A percentile compares a stretch with the other conserved stretches of the same genome.
These are phyloP conservation scores for Cremastinae sp. DNA, from an alignment of 2,888 invertebrate genomes.

Conservation along the genomic window DNA sequence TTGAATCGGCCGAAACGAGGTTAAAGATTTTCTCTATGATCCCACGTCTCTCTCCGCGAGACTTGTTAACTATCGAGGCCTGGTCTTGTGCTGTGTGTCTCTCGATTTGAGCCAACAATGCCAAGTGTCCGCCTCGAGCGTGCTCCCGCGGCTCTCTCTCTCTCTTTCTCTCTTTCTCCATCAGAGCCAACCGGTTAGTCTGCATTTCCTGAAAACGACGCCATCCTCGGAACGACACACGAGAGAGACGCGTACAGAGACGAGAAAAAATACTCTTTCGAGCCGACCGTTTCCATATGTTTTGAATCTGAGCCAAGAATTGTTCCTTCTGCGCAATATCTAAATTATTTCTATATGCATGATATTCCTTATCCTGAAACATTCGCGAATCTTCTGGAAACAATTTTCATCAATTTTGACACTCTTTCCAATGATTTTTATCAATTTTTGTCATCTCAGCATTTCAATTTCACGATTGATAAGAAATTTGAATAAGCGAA, in stretches of 20 bases:
- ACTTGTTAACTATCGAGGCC: background rate
- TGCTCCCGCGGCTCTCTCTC: no score
- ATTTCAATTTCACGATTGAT: no score
- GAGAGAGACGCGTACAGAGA: constrained; percentile 8
- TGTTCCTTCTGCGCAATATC: no score
- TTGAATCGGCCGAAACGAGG: constrained; percentile 28
- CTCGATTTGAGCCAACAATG: constrained; percentile 62
- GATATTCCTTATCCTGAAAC: no score
- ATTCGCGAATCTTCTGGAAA: no score
- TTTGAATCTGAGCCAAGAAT: no score
- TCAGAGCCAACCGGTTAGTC: constrained; percentile 78
- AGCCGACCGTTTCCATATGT: no score
- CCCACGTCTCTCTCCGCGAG: constrained; percentile 20
- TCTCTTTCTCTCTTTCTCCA: constrained; percentile 40
- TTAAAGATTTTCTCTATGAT: constrained; percentile 26
- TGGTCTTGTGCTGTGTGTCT: constrained; percentile 24
- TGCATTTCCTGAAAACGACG: constrained; percentile 74
- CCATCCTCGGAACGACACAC: constrained; percentile 62
- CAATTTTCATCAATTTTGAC: no score
- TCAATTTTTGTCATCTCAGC: no score
- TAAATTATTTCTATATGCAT: no score
- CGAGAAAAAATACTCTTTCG: constrained; percentile 31
- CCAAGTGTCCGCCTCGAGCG: constrained; percentile 55
- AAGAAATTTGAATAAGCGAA: no score
- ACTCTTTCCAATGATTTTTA: no score